These are phyloP conservation scores for Helarctos malayanus DNA, from an alignment of 2,797 vertebrate genomes.

Conservation along the genomic window DNA sequence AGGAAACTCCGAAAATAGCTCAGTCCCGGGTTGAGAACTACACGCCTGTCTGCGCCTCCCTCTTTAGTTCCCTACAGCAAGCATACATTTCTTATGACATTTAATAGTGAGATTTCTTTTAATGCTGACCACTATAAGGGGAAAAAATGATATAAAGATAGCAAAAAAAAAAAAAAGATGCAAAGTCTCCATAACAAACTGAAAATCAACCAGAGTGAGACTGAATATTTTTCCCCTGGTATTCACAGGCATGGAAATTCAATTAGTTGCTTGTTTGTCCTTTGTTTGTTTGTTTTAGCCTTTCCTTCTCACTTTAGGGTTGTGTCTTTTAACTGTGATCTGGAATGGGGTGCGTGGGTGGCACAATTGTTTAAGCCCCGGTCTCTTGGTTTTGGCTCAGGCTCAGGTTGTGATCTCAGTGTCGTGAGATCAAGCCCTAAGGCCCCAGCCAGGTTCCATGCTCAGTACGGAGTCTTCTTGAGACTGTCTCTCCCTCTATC, in stretches of 20 bases:
- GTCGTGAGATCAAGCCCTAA: background rate
- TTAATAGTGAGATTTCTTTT: background rate
- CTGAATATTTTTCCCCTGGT: background rate
- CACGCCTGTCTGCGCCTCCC: background rate
- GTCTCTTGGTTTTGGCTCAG: background rate
- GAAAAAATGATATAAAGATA: background rate
- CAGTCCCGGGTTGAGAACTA: background rate
- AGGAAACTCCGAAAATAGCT: background rate
- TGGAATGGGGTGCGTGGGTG: fast-evolving
- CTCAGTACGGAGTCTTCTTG: background rate
- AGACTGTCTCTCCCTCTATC: background rate
- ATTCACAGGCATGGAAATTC: background rate
- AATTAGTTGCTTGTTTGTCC: background rate
- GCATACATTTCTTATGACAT: background rate
- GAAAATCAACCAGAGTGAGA: background rate
- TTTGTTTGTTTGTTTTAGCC: background rate
- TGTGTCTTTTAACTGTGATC: background rate
- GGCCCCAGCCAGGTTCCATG: background rate
- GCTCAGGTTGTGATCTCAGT: background rate
- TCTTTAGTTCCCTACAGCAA: background rate
- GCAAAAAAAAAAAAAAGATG: background rate
- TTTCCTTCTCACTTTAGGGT: background rate
- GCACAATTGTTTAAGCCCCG: fast-evolving
- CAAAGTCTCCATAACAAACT: background rate
- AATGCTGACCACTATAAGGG: background rate